Percentiles rank a stretch among this genome's conserved stretches.
Evolutionary conservation across 2,797 vertebrate genomes (phyloP).

Genomic region (Liasis olivaceus): DNA sequence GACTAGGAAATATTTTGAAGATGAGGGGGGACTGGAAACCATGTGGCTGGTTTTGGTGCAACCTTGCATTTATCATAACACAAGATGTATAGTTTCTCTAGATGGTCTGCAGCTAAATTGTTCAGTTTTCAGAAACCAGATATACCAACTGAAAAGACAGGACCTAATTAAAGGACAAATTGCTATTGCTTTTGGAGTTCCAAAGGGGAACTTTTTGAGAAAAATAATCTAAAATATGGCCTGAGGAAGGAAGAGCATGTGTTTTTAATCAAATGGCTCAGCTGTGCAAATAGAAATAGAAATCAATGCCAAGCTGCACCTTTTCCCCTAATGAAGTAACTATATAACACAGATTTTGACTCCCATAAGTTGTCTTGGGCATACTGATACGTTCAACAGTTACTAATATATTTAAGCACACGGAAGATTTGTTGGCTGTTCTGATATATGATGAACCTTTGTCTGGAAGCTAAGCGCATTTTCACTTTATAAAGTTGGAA

Average conservation of each 20-base stretch:
- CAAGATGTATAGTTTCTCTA: not conserved
- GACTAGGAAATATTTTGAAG: not conserved
- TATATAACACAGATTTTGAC: not conserved
- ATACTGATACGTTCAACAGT: not conserved
- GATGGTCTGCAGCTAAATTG: not conserved
- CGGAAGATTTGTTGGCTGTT: not conserved
- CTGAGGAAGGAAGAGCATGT: not conserved
- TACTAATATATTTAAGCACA: not conserved
- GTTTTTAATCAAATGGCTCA: not conserved
- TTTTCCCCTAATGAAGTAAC: not conserved
- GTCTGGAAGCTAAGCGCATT: not conserved
- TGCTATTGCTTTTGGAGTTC: not conserved
- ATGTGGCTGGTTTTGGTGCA: not conserved
- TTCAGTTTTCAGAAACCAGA: not conserved
- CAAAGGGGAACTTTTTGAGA: not conserved
- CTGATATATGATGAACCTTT: not conserved
- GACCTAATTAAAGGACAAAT: not conserved
- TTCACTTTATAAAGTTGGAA: not conserved
- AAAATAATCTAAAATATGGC: not conserved
- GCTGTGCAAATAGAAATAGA: not conserved
- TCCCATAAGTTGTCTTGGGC: not conserved
- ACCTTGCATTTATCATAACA: not conserved
- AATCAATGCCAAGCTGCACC: not conserved
- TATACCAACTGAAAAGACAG: not conserved
- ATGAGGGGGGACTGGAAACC: not conserved